Base-by-base conservation (phyloP, 2,888 invertebrate species). In the Pharmacophagus antenor region DNA sequence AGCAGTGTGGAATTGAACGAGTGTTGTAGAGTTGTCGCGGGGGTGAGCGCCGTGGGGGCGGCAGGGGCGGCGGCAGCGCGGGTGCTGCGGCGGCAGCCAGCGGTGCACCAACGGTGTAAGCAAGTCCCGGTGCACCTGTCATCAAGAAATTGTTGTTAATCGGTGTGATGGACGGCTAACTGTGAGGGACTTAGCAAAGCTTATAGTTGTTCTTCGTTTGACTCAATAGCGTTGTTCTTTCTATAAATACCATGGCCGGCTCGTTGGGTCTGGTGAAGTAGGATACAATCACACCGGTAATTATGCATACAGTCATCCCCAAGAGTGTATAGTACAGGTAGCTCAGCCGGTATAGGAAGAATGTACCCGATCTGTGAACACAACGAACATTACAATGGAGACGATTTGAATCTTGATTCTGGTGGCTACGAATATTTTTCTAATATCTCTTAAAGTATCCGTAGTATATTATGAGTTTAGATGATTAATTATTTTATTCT, bases 311-410 rank as follows among this genome's bases (percentile, higher is more conserved):
- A 0, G 92, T 66, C 72, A 94, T 93, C 6, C 95, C 95, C n/a
- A 95, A 88, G 63, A 94, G 86, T 0, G 95, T 94, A 81, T 95
- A 96, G 88, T 95, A 95, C 79, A 95, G 91, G 80, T 96, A 96
- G 15, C 95, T 95, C 73, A 96, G 78, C 67, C 93, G 87, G 77
- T 94, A 95, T 61, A 95, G 75, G 69, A 92, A 85, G 76, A 94
- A 94, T n/a, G 93, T 92, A 27, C 91, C 86, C 44, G 92, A 91
- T 67, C 92, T 92, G 83, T 65, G 59, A 67, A 44, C 20, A 37
- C n/a, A 37, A 8, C 4, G n/a, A n/a, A 4, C 10, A 8, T 27
- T 27, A 10, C 8, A 10, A 10, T 1, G 2, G 8, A 27, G 8
- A 10, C 10, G 3, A 27, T 27, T 10, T 27, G 15, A 31, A 37